phyloP scores from a whole-genome alignment of 92 coral and sea anemone genomes.

The Pocillopora meandrina region DNA sequence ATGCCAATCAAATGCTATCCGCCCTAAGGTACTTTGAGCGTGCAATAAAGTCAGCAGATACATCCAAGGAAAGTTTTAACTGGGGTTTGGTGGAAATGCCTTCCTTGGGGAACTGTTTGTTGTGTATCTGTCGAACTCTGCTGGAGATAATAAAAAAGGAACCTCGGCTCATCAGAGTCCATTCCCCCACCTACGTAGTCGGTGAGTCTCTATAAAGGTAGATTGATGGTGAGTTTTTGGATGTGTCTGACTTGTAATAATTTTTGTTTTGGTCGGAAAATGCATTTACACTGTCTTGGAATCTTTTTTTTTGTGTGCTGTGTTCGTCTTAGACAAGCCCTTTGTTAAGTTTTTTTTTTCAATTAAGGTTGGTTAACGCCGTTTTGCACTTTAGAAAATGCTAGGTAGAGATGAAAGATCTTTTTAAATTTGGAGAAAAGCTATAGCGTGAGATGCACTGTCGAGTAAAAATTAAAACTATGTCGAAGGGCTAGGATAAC shows the following conservation, averaged over 20 bases:
- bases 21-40: conserved; percentile 91
- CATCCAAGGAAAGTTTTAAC: conserved; percentile 57
- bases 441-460: too few species aligned
- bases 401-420: too few species aligned
- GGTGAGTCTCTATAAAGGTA: conserved; percentile 49
- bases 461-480: too few species aligned
- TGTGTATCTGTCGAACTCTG: conserved; percentile 72
- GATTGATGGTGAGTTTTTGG: not conserved
- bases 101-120: conserved; percentile 73
- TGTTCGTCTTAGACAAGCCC: too few species aligned
- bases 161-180: conserved; percentile 71
- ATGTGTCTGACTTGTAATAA: too few species aligned
- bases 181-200: conserved; percentile 83
- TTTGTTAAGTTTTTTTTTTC: too few species aligned
- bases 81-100: conserved; percentile 92
- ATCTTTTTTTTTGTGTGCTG: too few species aligned
- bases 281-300: too few species aligned
- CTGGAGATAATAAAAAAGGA: conserved; percentile 68
- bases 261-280: not conserved
- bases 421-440: too few species aligned
- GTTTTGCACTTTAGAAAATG: too few species aligned
- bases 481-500: too few species aligned
- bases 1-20: conserved; percentile 88
- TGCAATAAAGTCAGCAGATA: conserved; percentile 55
- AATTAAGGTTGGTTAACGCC: too few species aligned